A percentile compares a stretch with the other conserved stretches of the same genome.
phyloP scores from a whole-genome alignment of 2,888 invertebrate species.

The Cryptus armator region DNA sequence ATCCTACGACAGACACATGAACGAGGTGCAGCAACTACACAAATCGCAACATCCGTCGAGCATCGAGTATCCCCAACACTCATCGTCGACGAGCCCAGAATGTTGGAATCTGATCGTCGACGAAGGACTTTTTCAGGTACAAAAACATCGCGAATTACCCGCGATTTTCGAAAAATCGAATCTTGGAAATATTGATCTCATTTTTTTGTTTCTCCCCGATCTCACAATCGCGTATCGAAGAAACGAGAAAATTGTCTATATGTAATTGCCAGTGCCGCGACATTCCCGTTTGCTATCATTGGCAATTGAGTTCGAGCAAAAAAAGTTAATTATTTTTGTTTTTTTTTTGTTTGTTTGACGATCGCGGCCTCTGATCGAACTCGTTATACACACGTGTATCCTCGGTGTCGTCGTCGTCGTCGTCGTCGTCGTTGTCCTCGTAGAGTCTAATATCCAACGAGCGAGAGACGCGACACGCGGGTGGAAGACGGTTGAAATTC shows the following conservation, averaged over 20 bases:
- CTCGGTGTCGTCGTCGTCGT: conserved; percentile 19
- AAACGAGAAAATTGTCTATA: neutral
- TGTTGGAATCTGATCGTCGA: conserved; percentile 82
- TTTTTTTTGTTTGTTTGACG: conserved; percentile 17
- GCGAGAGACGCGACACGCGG: conserved; percentile 31
- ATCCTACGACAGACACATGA: conserved; percentile 78
- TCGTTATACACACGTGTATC: conserved; percentile 33
- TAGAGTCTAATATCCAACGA: conserved; percentile 24
- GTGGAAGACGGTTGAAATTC: conserved; percentile 64
- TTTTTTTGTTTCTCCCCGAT: neutral
- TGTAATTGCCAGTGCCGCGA: neutral
- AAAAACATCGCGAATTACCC: neutral
- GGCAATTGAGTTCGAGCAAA: conserved; percentile 16
- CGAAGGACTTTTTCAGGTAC: conserved; percentile 77
- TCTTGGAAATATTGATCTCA: neutral
- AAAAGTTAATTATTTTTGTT: conserved; percentile 26
- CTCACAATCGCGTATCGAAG: neutral
- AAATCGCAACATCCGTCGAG: conserved; percentile 75
- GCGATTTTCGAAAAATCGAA: neutral
- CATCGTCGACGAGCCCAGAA: conserved; percentile 76
- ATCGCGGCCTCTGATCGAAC: conserved; percentile 13
- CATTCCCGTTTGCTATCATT: neutral
- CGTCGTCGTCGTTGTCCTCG: conserved; percentile 25
- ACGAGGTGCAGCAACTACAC: conserved; percentile 79
- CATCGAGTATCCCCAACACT: conserved; percentile 71